A percentile compares a stretch with the other conserved stretches of the same genome.
Conservation (phyloP, 1,140 invertebrate species). For the Aphelinus certus region DNA sequence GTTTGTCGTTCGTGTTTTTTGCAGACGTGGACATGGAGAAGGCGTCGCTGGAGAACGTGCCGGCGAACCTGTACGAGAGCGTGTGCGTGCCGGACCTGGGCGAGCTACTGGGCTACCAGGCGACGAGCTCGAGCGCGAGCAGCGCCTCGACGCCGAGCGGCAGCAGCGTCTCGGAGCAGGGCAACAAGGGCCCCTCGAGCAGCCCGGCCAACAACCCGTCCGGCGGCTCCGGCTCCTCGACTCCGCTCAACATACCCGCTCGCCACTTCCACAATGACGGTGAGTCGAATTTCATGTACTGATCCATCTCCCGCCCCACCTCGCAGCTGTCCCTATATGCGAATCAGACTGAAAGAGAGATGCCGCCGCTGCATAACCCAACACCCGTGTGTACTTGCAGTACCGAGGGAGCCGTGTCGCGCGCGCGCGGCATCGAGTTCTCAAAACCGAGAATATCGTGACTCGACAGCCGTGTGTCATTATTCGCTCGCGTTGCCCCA, state of each 20-base stretch:
- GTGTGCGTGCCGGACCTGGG: conserved; percentile 82
- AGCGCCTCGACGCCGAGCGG: conserved; percentile 44
- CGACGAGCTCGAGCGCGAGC: not conserved
- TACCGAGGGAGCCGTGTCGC: conserved; percentile 53
- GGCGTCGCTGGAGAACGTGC: conserved; percentile 72
- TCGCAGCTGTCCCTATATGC: too few relatives aligned
- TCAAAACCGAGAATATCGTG: not conserved
- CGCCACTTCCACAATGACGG: conserved; percentile 62
- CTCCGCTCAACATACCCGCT: conserved; percentile 31
- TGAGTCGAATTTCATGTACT: conserved; percentile 44
- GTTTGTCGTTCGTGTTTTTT: too few relatives aligned
- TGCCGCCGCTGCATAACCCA: too few relatives aligned
- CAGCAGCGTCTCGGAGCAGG: conserved; percentile 52
- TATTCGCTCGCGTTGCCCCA: too few relatives aligned
- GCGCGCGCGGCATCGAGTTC: conserved; percentile 50
- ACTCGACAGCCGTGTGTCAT: too few relatives aligned
- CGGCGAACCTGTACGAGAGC: conserved; percentile 77
- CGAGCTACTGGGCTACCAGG: conserved; percentile 73
- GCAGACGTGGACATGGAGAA: conserved; percentile 77
- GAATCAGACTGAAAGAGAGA: too few relatives aligned
- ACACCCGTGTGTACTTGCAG: too few relatives aligned
- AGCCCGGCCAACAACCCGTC: conserved; percentile 27
- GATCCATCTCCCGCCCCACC: too few relatives aligned
- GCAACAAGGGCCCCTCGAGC: conserved; percentile 45
- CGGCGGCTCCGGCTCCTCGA: conserved; percentile 42